Evolutionary conservation across 2,888 invertebrate species (phyloP).

Genomic region (Rhagium mordax): DNA sequence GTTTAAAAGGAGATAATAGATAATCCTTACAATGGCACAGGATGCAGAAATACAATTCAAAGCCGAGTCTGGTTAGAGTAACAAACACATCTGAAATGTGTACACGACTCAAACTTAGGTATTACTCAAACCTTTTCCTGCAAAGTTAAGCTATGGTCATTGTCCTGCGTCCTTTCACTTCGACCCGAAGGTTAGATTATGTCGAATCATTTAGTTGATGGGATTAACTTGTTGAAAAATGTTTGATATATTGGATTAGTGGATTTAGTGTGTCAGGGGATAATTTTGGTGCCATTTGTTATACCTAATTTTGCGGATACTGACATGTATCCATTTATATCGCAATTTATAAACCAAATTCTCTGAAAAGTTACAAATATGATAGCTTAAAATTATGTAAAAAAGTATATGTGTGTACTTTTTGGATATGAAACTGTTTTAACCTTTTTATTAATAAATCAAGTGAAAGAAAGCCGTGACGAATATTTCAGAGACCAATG

Average conservation of each 20-base stretch:
- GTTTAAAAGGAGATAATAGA: slow-evolving; percentile 19
- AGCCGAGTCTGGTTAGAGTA: slow-evolving; percentile 25
- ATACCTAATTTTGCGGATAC: slow-evolving; percentile 10
- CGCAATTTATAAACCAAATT: no score
- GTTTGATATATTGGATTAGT: slow-evolving; percentile 62
- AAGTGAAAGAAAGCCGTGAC: no score
- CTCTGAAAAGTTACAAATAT: neutral
- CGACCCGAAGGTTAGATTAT: slow-evolving; percentile 60
- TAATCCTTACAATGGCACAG: slow-evolving; percentile 21
- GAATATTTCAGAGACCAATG: no score
- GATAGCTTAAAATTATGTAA: neutral
- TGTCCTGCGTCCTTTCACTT: slow-evolving; percentile 32
- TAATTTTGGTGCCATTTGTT: slow-evolving; percentile 27
- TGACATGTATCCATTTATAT: slow-evolving; percentile 3
- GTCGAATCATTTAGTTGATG: slow-evolving; percentile 70
- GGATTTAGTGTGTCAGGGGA: slow-evolving; percentile 31
- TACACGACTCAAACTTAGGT: slow-evolving; percentile 26
- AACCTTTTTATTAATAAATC: no score
- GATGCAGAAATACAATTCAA: slow-evolving; percentile 17
- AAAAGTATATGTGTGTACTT: no score
- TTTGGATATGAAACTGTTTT: no score
- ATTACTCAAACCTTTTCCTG: slow-evolving; percentile 27
- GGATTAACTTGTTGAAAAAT: slow-evolving; percentile 69
- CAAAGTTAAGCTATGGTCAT: slow-evolving; percentile 33
- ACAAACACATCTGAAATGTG: slow-evolving; percentile 32